phyloP scores from a whole-genome alignment of 2,888 invertebrate genomes.

The Steinernema scapterisci region DNA sequence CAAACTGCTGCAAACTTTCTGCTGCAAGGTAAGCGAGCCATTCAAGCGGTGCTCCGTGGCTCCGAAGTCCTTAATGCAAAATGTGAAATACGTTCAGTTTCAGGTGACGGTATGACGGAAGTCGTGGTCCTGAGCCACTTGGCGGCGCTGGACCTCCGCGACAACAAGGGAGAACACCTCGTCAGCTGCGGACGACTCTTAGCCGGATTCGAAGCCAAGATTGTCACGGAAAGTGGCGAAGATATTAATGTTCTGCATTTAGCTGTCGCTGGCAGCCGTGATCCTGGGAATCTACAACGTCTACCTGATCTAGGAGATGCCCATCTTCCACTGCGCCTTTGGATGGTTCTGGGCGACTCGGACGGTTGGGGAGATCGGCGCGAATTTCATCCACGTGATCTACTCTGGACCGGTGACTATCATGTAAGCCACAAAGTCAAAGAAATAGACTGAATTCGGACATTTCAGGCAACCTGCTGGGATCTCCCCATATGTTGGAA shows the following conservation, averaged over 20 bases:
- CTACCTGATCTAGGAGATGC: not conserved
- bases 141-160: slow-evolving; percentile 37
- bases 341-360: slow-evolving; percentile 28
- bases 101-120: slow-evolving; percentile 58
- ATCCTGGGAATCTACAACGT: slow-evolving; percentile 9
- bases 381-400: not conserved
- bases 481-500: not conserved
- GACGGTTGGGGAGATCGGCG: not conserved
- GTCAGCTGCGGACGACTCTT: slow-evolving; percentile 42
- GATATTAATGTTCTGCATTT: too few relatives aligned
- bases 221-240: slow-evolving; percentile 39
- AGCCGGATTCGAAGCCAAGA: slow-evolving; percentile 42
- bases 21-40: slow-evolving; percentile 51
- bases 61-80: not conserved
- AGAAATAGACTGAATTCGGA: too few relatives aligned
- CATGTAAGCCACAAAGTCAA: not conserved
- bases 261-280: too few relatives aligned
- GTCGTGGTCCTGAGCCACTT: slow-evolving; percentile 43
- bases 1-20: slow-evolving; percentile 54
- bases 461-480: not conserved
- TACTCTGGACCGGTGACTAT: slow-evolving; percentile 13
- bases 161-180: slow-evolving; percentile 32
- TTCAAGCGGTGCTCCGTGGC: not conserved
- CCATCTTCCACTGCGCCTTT: slow-evolving; percentile 4
- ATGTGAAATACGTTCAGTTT: slow-evolving; percentile 36